Conservation (phyloP, 2,113 vertebrate species). For the Equus quagga region DNA sequence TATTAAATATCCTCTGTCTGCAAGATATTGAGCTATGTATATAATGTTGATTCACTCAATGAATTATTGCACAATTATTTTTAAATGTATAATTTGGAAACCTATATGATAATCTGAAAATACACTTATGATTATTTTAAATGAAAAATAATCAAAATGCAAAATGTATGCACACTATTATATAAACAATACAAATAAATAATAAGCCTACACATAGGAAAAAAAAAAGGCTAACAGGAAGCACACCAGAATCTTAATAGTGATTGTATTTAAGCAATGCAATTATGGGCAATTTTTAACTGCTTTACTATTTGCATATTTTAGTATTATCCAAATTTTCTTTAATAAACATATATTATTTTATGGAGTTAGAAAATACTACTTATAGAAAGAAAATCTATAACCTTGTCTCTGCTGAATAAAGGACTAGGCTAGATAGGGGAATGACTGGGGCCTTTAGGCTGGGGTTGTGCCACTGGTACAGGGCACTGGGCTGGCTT, state of each 20-base stretch:
- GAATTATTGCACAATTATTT: constrained; percentile 68
- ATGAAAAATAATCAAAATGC: constrained; percentile 51
- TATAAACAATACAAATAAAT: constrained; percentile 61
- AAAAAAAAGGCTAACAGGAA: constrained; percentile 34
- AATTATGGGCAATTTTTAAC: constrained; percentile 69
- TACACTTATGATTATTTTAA: constrained; percentile 62
- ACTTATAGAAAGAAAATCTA: constrained; percentile 20
- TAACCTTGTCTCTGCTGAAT: constrained; percentile 30
- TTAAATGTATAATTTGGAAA: constrained; percentile 61
- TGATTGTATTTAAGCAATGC: constrained; percentile 63
- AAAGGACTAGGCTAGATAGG: not conserved
- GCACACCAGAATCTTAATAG: constrained; percentile 47
- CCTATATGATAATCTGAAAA: constrained; percentile 59
- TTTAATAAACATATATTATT: constrained; percentile 66
- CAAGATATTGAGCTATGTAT: constrained; percentile 54
- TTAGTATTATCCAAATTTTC: constrained; percentile 68
- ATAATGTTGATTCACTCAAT: constrained; percentile 48
- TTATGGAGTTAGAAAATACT: constrained; percentile 60
- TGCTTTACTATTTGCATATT: constrained; percentile 75
- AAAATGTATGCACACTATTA: constrained; percentile 51
- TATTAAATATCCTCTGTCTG: constrained; percentile 44
- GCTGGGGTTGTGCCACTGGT: not conserved
- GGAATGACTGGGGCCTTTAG: not conserved
- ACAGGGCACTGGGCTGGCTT: not conserved
- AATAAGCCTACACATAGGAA: constrained; percentile 34